A percentile compares a stretch with the other conserved stretches of the same genome.
phyloP scores from a whole-genome alignment of 2,888 invertebrate species.

The Amblyjoppa fuscipennis region DNA sequence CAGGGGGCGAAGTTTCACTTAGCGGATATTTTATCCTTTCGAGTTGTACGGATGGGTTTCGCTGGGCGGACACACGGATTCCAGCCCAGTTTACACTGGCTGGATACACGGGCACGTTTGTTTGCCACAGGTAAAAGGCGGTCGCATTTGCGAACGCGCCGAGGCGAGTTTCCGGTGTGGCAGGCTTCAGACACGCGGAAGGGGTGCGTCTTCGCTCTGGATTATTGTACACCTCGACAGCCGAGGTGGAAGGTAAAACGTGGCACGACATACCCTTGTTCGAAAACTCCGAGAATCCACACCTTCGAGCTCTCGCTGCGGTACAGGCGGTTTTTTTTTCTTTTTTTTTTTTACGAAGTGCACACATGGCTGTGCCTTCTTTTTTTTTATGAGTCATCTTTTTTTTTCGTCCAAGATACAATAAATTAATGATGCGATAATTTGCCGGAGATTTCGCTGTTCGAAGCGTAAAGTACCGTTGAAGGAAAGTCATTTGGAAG shows the following conservation, averaged over 20 bases:
- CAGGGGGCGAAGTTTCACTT: neutral
- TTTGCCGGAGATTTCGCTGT: neutral
- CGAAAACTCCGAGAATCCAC: neutral
- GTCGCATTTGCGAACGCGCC: neutral
- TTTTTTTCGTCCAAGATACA: neutral
- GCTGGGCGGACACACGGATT: neutral
- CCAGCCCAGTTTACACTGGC: constrained; percentile 9
- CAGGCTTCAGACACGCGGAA: neutral
- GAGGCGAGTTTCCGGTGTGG: neutral
- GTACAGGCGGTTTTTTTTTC: no score
- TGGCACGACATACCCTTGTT: neutral
- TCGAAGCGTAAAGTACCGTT: neutral
- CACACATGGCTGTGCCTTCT: neutral
- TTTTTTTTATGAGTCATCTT: neutral
- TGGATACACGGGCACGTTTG: constrained; percentile 14
- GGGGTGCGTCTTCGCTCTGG: constrained; percentile 22
- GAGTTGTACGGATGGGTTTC: neutral
- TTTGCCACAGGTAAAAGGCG: constrained; percentile 44
- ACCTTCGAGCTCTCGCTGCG: neutral
- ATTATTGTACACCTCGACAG: constrained; percentile 6
- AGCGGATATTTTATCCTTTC: neutral
- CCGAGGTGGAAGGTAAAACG: neutral
- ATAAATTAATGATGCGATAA: neutral
- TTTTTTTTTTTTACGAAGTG: neutral
- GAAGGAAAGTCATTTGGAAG: neutral